Evolutionary conservation across 2,888 invertebrate species (phyloP), one percentile per base, ranked within the genome.

Genomic region (Acronicta alni): DNA sequence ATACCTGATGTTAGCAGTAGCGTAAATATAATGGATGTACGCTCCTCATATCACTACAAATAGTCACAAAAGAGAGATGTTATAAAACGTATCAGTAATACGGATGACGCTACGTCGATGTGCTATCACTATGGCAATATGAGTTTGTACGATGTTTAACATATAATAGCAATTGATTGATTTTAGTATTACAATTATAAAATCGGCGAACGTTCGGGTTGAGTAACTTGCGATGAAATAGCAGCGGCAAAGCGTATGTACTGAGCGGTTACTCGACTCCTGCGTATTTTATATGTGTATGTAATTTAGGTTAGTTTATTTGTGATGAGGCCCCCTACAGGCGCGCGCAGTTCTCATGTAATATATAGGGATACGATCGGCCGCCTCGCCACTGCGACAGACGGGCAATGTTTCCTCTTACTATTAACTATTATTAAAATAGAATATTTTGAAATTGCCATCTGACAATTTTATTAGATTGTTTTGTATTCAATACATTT

Each of bases 401-500:
- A 73, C 71, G 62, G 66, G 62, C 71, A 65, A 77, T 83, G 81
- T 84, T 81, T 85, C 72, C 75, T 72, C 76, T 77, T 75, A 75
- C 75, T 84, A 82, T 83, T 82, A 83, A 88, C 87, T 91, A 88
- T 87, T 90, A 89, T 87, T 87, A 84, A 80, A 82, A 88, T 91
- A 90, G 89, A 86, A 83, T 88, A 90, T 89, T 90, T 89, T 88
- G 78, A 90, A 92, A 92, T 92, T 92, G 92, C 90, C 90, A 89
- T 79, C 88, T 81, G 91, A 89, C 89, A 89, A 90, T 91, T 92
- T 89, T 90, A 90, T 89, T 91, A 91, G 87, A 89, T 92, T 91
- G 91, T 93, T 94, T 93, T 93, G 88, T 93, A 93, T 92, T 93
- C 90, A 93, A 92, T 93, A 94, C 90, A 92, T 91, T 85, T 93